phyloP scores from a whole-genome alignment of 1,140 invertebrate species.

The Chelonus insularis region DNA sequence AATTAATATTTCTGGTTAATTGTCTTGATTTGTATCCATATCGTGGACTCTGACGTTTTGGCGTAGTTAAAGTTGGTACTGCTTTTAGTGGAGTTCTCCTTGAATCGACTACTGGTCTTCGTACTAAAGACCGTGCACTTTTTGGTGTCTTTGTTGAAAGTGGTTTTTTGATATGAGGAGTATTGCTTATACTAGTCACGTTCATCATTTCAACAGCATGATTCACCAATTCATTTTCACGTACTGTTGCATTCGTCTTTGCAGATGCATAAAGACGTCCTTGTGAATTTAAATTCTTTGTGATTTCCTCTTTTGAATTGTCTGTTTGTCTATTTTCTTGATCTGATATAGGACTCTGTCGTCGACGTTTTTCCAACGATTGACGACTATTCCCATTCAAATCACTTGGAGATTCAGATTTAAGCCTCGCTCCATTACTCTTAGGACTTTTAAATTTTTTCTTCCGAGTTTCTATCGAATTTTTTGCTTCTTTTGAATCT shows the following conservation, averaged over 20 bases:
- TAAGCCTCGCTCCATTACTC: constrained; percentile 28
- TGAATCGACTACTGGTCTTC: constrained; percentile 41
- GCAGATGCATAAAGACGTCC: neutral
- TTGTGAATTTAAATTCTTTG: constrained; percentile 38
- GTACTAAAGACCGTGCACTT: constrained; percentile 46
- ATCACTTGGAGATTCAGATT: constrained; percentile 23
- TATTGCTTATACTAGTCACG: constrained; percentile 33
- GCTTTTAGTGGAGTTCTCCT: constrained; percentile 55
- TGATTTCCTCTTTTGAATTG: neutral
- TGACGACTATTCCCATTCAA: constrained; percentile 24
- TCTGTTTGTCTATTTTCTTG: constrained; percentile 19
- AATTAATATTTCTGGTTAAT: constrained; percentile 34
- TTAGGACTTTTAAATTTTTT: constrained; percentile 36
- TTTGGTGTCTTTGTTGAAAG: constrained; percentile 52
- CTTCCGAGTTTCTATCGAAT: constrained; percentile 14
- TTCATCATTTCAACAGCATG: neutral
- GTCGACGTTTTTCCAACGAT: constrained; percentile 23
- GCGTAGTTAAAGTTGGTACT: constrained; percentile 44
- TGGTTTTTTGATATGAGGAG: constrained; percentile 54
- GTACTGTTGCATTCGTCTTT: neutral
- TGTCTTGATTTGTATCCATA: constrained; percentile 42
- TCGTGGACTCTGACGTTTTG: constrained; percentile 51
- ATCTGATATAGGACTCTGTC: constrained; percentile 15
- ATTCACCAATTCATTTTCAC: neutral
- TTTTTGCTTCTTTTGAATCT: constrained; percentile 20